These are phyloP conservation scores for Cosmorhoe ocellata DNA, from an alignment of 2,888 invertebrate species.

Conservation along the genomic window DNA sequence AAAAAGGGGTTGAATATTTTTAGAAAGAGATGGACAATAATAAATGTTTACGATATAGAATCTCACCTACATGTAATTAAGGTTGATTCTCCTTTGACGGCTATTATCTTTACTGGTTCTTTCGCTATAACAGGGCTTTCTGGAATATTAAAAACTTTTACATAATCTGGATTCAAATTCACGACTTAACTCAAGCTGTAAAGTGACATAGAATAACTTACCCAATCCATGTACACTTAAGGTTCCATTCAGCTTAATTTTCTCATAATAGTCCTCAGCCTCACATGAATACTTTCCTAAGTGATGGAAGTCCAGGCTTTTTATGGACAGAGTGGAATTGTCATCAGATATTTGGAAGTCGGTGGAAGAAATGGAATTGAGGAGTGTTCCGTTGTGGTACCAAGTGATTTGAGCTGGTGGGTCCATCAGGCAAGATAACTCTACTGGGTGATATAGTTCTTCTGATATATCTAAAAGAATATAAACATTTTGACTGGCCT, in stretches of 20 bases:
- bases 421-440: constrained; percentile 53
- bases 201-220: constrained; percentile 38
- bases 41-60: constrained; percentile 39
- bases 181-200: no score
- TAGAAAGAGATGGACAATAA: no score
- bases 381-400: constrained; percentile 60
- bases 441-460: constrained; percentile 54
- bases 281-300: constrained; percentile 78
- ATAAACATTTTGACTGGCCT: background rate
- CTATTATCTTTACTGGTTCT: constrained; percentile 30
- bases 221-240: constrained; percentile 60
- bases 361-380: constrained; percentile 36
- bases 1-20: no score
- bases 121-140: constrained; percentile 58
- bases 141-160: no score
- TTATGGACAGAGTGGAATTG: constrained; percentile 46
- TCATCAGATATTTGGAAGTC: constrained; percentile 45
- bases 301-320: constrained; percentile 54
- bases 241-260: constrained; percentile 46
- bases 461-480: constrained; percentile 52
- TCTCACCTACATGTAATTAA: constrained; percentile 78
- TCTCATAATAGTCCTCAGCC: constrained; percentile 74
- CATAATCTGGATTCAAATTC: no score
- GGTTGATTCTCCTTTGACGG: constrained; percentile 45
- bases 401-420: constrained; percentile 51